A percentile compares a stretch with the other conserved stretches of the same genome.
These are phyloP conservation scores for Nothobranchius furzeri DNA, from an alignment of 2,113 vertebrate genomes.

Conservation along the genomic window DNA sequence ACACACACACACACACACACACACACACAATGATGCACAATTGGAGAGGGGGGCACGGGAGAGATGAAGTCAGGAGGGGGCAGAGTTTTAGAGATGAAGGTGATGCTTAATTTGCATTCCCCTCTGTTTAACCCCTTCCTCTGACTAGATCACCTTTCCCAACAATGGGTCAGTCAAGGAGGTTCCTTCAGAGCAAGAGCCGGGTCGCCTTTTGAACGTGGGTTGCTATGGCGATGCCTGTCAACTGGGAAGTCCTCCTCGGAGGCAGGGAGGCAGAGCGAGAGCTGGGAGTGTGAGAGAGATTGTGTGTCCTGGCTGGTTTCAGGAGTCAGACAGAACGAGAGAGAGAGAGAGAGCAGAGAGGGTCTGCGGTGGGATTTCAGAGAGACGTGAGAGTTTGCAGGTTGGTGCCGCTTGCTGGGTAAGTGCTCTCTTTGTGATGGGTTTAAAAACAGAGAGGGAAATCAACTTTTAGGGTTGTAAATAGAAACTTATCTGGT, in stretches of 20 bases:
- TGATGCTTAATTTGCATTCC: conserved; percentile 68
- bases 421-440: conserved; percentile 58
- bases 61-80: conserved; percentile 36
- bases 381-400: conserved; percentile 43
- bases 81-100: conserved; percentile 53
- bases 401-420: conserved; percentile 34
- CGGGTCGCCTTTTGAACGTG: conserved; percentile 63
- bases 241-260: conserved; percentile 75
- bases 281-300: conserved; percentile 48
- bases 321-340: conserved; percentile 30
- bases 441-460: conserved; percentile 1
- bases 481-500: background rate
- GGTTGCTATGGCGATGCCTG: conserved; percentile 74
- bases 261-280: conserved; percentile 53
- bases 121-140: conserved; percentile 68
- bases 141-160: conserved; percentile 80
- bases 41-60: conserved; percentile 31
- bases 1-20: conserved; percentile 3
- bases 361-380: conserved; percentile 35
- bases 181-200: conserved; percentile 50
- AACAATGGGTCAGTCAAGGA: conserved; percentile 70
- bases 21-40: conserved; percentile 15
- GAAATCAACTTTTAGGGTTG: conserved; percentile 2
- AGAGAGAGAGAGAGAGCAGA: conserved; percentile 23
- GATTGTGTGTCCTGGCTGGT: conserved; percentile 54